A percentile compares a stretch with the other conserved stretches of the same genome.
Conservation (phyloP, 1,140 invertebrate species). For the Patella vulgata region DNA sequence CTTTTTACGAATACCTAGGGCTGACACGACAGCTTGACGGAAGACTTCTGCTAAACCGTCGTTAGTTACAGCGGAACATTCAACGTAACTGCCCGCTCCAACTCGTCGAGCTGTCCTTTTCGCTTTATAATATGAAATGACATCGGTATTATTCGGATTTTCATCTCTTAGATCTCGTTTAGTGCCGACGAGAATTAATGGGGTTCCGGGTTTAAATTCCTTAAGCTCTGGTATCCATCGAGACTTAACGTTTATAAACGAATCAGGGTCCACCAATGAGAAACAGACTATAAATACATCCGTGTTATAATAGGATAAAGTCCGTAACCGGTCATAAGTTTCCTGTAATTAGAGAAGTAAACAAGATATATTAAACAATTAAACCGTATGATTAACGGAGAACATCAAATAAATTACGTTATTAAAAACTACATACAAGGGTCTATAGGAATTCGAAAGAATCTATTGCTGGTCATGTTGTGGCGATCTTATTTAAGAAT, state of each 20-base stretch:
- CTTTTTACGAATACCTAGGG: conserved; percentile 65
- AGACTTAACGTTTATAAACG: conserved; percentile 96
- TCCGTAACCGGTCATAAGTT: conserved; percentile 92
- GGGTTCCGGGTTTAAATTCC: conserved; percentile 80
- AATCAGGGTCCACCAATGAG: conserved; percentile 96
- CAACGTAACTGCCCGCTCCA: conserved; percentile 87
- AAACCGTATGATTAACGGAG: too few relatives aligned
- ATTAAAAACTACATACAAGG: too few relatives aligned
- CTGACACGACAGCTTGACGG: conserved; percentile 69
- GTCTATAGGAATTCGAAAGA: too few relatives aligned
- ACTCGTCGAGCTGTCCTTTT: conserved; percentile 73
- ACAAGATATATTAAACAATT: too few relatives aligned
- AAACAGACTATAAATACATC: conserved; percentile 99
- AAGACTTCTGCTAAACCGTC: conserved; percentile 45
- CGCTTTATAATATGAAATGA: conserved; percentile 81
- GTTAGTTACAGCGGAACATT: conserved; percentile 86
- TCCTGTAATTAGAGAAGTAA: conserved; percentile 72
- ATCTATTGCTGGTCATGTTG: too few relatives aligned
- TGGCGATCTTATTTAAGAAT: too few relatives aligned
- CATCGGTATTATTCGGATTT: conserved; percentile 74
- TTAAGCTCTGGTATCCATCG: conserved; percentile 77
- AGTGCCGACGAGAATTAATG: conserved; percentile 80
- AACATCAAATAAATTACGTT: too few relatives aligned
- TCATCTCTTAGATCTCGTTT: conserved; percentile 55
- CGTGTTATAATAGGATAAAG: conserved; percentile 95